Evolutionary conservation across 2,888 invertebrate genomes (phyloP).

Genomic region (Hirtodrosophila cameraria): DNA sequence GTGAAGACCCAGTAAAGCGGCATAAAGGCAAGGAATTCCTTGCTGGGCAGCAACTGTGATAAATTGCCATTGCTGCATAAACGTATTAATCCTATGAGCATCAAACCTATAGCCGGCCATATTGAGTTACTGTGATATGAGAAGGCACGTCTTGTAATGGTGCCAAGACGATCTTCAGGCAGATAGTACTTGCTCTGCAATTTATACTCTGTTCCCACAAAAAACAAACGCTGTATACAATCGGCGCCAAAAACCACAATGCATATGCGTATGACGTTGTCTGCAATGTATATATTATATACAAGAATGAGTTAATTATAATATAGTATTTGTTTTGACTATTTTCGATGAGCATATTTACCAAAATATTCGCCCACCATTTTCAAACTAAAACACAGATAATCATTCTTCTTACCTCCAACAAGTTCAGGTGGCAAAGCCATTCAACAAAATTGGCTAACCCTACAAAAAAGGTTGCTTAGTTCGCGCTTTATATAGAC

Average conservation of each 20-base stretch:
- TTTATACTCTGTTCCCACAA: constrained; percentile 47
- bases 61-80: constrained; percentile 23
- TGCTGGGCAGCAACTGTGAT: constrained; percentile 32
- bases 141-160: constrained; percentile 52
- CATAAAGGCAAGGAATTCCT: constrained; percentile 30
- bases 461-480: too few species aligned
- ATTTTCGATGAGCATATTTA: constrained; percentile 11
- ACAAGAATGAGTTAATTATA: background rate
- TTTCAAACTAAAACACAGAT: constrained; percentile 12
- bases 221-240: constrained; percentile 44
- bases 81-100: constrained; percentile 38
- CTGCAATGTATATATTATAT: constrained; percentile 31
- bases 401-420: background rate
- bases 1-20: constrained; percentile 69
- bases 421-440: constrained; percentile 8
- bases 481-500: too few species aligned
- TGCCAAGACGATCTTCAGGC: constrained; percentile 42
- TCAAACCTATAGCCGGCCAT: constrained; percentile 12
- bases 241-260: constrained; percentile 56
- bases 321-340: too few species aligned
- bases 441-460: constrained; percentile 8
- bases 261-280: constrained; percentile 41
- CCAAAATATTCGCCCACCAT: constrained; percentile 51
- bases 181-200: constrained; percentile 57
- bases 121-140: constrained; percentile 29